Percentiles rank a stretch among this genome's conserved stretches.
phyloP scores from a whole-genome alignment of 1,140 invertebrate genomes.

The Sesamia nonagrioides region DNA sequence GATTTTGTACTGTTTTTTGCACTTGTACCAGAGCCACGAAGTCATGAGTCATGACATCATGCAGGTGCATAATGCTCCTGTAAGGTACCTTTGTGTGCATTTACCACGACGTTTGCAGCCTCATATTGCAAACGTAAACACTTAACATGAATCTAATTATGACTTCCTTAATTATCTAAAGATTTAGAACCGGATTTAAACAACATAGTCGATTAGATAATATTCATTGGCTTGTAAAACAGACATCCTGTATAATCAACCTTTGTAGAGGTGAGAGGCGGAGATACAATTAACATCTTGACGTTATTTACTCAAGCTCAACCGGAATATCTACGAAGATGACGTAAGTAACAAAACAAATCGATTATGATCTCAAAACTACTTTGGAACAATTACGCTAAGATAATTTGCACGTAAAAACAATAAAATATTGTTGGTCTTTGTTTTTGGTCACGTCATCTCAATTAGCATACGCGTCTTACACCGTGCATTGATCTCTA shows the following conservation, averaged over 20 bases:
- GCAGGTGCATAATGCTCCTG: no score
- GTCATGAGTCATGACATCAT: no score
- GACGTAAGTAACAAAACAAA: conserved; percentile 13
- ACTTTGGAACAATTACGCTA: conserved; percentile 14
- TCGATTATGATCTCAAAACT: conserved; percentile 14
- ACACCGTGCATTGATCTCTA: conserved; percentile 19
- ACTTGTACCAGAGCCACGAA: no score
- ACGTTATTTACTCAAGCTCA: not conserved
- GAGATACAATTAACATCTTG: conserved; percentile 16
- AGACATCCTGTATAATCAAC: conserved; percentile 20
- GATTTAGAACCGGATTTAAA: conserved; percentile 7
- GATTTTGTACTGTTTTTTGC: no score
- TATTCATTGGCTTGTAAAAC: not conserved
- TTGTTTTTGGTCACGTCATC: conserved; percentile 29
- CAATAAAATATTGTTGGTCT: not conserved
- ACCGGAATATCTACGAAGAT: conserved; percentile 16
- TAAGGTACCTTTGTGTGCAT: no score
- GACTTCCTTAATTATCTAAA: not conserved
- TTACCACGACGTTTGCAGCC: not conserved
- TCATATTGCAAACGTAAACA: not conserved
- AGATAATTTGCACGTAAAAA: conserved; percentile 24
- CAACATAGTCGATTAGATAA: not conserved
- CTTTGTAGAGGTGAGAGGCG: not conserved
- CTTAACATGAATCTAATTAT: not conserved
- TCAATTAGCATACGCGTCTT: conserved; percentile 34